phyloP scores from a whole-genome alignment of 2,797 vertebrate genomes.

The Rhabdophis nuchalis region DNA sequence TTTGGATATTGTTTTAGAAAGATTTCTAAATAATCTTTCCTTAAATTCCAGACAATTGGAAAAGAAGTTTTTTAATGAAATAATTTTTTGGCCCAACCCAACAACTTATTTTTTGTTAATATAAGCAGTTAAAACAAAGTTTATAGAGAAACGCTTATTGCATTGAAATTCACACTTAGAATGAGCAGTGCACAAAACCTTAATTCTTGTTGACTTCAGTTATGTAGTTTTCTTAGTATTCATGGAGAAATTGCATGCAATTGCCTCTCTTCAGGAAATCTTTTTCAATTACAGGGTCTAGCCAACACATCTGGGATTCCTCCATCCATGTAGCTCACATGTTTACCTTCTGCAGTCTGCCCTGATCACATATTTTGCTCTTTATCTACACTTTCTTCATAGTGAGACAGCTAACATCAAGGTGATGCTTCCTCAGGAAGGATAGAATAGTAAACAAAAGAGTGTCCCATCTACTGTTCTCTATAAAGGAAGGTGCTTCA shows the following conservation, averaged over 20 bases:
- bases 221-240: background rate
- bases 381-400: background rate
- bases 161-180: background rate
- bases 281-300: background rate
- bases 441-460: background rate
- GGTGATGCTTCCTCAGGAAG: background rate
- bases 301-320: background rate
- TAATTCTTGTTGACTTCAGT: background rate
- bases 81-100: background rate
- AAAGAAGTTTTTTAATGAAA: background rate
- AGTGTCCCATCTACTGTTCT: background rate
- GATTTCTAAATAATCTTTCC: background rate
- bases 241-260: background rate
- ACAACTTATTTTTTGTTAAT: background rate
- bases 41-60: background rate
- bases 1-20: background rate
- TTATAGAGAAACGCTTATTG: background rate
- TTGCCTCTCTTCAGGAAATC: background rate
- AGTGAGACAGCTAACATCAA: background rate
- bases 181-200: background rate
- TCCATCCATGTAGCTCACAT: background rate
- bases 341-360: background rate
- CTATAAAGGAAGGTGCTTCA: background rate
- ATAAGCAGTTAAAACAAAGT: background rate
- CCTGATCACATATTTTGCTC: background rate